Base-by-base conservation (phyloP, 53 echinoderm and acorn worm genomes). In the Henricia sp. region DNA sequence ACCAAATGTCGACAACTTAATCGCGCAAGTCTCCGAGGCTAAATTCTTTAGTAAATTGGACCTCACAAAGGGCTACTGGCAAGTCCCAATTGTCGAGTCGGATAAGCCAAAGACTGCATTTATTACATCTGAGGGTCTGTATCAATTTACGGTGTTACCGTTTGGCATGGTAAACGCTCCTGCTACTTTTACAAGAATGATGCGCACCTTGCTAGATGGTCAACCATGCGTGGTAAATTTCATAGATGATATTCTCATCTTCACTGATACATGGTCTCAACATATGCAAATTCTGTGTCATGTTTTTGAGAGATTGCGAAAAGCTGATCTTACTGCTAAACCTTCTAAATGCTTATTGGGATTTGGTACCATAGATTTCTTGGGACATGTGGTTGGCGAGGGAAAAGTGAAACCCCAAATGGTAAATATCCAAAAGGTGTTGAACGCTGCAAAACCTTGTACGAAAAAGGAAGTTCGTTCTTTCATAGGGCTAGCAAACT, bases 141-240 rank as follows among this genome's bases (percentile, higher is more conserved):
- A 67, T 39, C 82, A 82, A 56, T 82, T 70, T 36, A 16, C 27
- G 4, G 39, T 54, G 27, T 82, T 88, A 82, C 88, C 88, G 11
- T 88, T 88, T 33, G 88, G 88, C 20, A 48, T 83, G 56, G 82
- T 87, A 16, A 87, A 87, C 55, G 34, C 68, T 16, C 77, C 74
- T 1, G 75, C 86, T 1, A 53, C 86, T 9, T 86, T 86, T 36
- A 86, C 52, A 37, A 16, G 86, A 24, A 39, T 86, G 13, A 86
- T 86, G 86, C 37, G 86, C 25, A 48, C 9, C 9, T 16, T 48
- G 48, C 48, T 48, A 11, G 48, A 48, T 9, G 16, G 16, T 48
- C 9, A 11, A 9, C 48, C 48, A 48, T 16, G 48, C 9, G 48
- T 48, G 9, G 48, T 48, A 16, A 48, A 48, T 48, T 48, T 48